phyloP scores from a whole-genome alignment of 2,888 invertebrate genomes.

The Diarsia dahlii region DNA sequence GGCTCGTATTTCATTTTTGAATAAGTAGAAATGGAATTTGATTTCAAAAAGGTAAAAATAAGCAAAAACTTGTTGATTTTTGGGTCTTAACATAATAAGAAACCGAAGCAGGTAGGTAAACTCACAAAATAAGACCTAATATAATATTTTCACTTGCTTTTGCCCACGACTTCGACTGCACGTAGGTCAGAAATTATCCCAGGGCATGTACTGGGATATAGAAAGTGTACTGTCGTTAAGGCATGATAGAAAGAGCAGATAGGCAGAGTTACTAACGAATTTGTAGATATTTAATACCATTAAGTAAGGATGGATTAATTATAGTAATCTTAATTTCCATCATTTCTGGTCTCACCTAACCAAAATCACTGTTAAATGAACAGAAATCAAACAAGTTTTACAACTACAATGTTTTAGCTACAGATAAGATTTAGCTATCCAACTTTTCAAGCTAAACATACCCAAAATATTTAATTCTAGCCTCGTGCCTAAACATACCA shows the following conservation, averaged over 20 bases:
- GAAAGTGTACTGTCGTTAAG: background rate
- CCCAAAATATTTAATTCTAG: constrained; percentile 8
- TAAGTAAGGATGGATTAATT: background rate
- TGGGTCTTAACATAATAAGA: background rate
- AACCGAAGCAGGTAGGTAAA: background rate
- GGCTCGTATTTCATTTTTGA: constrained; percentile 13
- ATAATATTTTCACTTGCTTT: background rate
- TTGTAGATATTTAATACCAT: background rate
- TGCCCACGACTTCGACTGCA: background rate
- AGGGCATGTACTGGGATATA: background rate
- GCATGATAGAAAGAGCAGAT: background rate
- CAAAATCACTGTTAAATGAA: background rate
- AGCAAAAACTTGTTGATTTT: background rate
- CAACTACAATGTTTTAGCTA: background rate
- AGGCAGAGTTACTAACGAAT: background rate
- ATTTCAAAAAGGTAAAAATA: background rate
- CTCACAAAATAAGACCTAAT: background rate
- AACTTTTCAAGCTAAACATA: constrained; percentile 5
- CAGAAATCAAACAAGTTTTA: background rate
- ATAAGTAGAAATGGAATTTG: background rate
- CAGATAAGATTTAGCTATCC: background rate
- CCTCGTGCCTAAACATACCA: constrained; percentile 27
- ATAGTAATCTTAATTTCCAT: background rate
- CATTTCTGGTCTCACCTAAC: background rate
- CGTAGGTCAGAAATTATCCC: background rate